A percentile compares a stretch with the other conserved stretches of the same genome.
Conservation (phyloP, 37 sponge, comb jelly and placozoan species). For the Haliclona indistincta region DNA sequence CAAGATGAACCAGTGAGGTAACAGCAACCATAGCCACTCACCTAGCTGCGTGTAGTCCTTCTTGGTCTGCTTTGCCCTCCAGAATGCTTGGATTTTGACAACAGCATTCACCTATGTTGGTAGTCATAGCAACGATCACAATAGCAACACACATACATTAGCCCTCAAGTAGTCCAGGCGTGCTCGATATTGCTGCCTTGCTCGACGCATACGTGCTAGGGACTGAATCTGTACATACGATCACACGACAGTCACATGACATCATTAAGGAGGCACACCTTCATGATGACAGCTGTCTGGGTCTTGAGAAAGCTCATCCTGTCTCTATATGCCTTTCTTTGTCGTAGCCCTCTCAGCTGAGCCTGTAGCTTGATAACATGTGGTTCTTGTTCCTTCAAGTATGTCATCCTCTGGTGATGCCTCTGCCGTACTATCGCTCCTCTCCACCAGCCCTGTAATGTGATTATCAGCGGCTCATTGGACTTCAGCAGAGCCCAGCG, state of each 20-base stretch:
- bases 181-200: conserved; percentile 36
- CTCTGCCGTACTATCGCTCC: conserved; percentile 71
- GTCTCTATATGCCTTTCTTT: conserved; percentile 67
- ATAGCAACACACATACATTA: conserved; percentile 46
- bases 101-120: conserved; percentile 67
- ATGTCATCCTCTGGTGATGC: conserved; percentile 57
- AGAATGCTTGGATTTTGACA: conserved; percentile 82
- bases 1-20: background rate
- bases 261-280: conserved; percentile 26
- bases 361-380: conserved; percentile 62
- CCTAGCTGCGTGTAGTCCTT: conserved; percentile 82
- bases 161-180: conserved; percentile 58
- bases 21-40: background rate
- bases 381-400: conserved; percentile 61
- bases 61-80: conserved; percentile 89
- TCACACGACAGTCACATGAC: background rate
- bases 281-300: conserved; percentile 63
- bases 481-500: conserved; percentile 86
- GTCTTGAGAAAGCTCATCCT: conserved; percentile 76
- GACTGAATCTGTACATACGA: conserved; percentile 56
- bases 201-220: conserved; percentile 63
- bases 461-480: conserved; percentile 84
- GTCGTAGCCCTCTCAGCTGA: conserved; percentile 66
- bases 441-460: conserved; percentile 82
- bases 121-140: background rate